Percentiles rank a stretch among this genome's conserved stretches.
Evolutionary conservation across 2,113 vertebrate genomes (phyloP).

Genomic region (Pitta sordida): DNA sequence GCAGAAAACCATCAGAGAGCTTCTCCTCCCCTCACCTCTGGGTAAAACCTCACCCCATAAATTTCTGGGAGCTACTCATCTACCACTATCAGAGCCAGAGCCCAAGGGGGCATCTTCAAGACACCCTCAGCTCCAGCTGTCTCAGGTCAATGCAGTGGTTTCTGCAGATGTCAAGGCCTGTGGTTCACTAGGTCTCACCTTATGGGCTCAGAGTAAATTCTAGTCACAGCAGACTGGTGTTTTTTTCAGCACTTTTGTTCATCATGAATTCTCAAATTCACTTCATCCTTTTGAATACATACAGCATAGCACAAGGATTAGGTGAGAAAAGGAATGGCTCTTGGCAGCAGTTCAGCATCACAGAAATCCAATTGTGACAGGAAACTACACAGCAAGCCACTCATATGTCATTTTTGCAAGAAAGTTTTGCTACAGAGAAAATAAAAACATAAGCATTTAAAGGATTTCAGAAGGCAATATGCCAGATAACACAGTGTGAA

Average conservation of each 20-base stretch:
- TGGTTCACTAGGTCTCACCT: background rate
- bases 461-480: background rate
- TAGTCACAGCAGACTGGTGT: background rate
- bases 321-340: background rate
- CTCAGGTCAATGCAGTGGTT: background rate
- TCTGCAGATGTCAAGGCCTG: background rate
- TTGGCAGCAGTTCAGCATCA: background rate
- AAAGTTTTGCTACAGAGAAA: background rate
- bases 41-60: background rate
- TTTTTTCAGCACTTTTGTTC: background rate
- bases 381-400: background rate
- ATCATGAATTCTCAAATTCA: background rate
- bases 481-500: background rate
- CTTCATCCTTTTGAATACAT: background rate
- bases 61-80: background rate
- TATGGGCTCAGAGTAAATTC: background rate
- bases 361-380: background rate
- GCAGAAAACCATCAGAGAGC: background rate
- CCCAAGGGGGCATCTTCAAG: background rate
- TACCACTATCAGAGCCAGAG: background rate
- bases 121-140: background rate
- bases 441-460: background rate
- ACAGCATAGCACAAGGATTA: background rate
- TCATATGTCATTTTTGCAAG: background rate
- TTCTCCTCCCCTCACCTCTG: background rate